These are phyloP conservation scores for Eriosoma lanigerum DNA, from an alignment of 1,140 invertebrate genomes.

Conservation along the genomic window DNA sequence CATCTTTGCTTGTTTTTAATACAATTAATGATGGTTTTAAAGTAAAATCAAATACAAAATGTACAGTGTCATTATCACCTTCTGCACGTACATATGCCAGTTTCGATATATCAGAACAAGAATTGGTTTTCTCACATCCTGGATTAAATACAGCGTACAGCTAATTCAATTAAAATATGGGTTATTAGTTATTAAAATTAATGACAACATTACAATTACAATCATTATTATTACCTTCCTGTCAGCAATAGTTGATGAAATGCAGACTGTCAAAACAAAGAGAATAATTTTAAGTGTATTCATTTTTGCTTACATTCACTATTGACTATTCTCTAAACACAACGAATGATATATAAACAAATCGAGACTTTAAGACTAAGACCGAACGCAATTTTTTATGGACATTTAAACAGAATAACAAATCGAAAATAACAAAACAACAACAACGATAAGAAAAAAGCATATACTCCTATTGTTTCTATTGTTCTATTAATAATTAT, in stretches of 20 bases:
- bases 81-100: conserved; percentile 21
- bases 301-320: not conserved
- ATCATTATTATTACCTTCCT: not conserved
- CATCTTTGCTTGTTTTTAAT: not conserved
- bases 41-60: conserved; percentile 23
- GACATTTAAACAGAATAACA: too few species aligned
- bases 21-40: conserved; percentile 21
- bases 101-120: conserved; percentile 19
- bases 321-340: too few species aligned
- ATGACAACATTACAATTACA: too few species aligned
- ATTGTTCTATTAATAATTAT: conserved; percentile 26
- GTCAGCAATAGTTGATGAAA: not conserved
- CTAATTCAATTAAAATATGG: not conserved
- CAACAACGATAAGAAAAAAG: not conserved
- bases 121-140: not conserved
- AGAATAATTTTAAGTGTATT: not conserved
- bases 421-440: not conserved
- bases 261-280: not conserved
- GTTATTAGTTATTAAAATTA: not conserved
- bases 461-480: not conserved
- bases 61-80: conserved; percentile 32
- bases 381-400: not conserved
- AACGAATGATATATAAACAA: not conserved
- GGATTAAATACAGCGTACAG: conserved; percentile 22
- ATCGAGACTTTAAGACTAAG: not conserved